phyloP scores from a whole-genome alignment of 2,888 invertebrate genomes.

The Aelia acuminata region DNA sequence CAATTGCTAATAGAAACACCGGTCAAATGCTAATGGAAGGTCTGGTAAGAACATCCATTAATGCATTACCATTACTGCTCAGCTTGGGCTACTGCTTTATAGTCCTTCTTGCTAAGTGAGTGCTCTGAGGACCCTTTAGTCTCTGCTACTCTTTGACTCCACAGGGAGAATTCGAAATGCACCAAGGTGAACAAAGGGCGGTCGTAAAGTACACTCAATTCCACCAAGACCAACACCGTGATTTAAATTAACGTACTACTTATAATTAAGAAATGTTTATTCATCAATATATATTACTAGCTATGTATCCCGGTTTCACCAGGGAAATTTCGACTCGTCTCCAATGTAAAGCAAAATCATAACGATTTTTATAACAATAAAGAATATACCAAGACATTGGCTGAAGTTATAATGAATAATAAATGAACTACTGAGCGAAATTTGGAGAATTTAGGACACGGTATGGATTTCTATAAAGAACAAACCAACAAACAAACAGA shows the following conservation, averaged over 20 bases:
- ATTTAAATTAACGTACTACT: not conserved
- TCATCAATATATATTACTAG: too few relatives aligned
- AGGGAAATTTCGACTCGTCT: too few relatives aligned
- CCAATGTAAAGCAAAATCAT: too few relatives aligned
- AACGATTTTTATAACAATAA: too few relatives aligned
- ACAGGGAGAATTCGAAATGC: not conserved
- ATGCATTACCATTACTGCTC: not conserved
- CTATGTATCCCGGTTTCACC: too few relatives aligned
- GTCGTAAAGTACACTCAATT: not conserved
- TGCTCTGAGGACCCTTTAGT: not conserved
- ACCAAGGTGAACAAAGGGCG: not conserved
- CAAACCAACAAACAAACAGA: too few relatives aligned
- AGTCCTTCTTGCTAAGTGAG: not conserved
- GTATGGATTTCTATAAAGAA: too few relatives aligned
- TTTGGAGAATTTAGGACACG: too few relatives aligned
- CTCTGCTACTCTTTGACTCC: not conserved
- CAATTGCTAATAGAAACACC: constrained; percentile 21
- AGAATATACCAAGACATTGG: too few relatives aligned
- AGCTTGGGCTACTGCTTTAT: not conserved
- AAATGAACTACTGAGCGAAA: too few relatives aligned
- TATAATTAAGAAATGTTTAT: not conserved
- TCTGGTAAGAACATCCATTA: not conserved
- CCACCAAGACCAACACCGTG: not conserved
- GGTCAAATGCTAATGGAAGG: constrained; percentile 21
- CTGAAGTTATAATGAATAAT: too few relatives aligned